phyloP scores from a whole-genome alignment of 1,140 invertebrate genomes.

The Drosophila ficusphila region DNA sequence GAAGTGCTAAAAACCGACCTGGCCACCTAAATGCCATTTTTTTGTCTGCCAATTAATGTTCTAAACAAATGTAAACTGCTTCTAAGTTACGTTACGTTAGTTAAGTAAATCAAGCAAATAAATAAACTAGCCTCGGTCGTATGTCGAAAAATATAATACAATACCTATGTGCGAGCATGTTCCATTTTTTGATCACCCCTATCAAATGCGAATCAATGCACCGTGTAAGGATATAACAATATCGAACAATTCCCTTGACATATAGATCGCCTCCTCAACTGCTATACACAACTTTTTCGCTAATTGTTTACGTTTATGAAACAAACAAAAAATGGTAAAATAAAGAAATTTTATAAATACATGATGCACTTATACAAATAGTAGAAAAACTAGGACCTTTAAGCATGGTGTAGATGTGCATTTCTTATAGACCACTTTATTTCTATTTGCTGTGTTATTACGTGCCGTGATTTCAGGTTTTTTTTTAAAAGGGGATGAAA shows the following conservation, averaged over 20 bases:
- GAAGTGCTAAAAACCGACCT: constrained; percentile 40
- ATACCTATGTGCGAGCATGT: constrained; percentile 1
- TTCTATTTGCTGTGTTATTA: too few relatives aligned
- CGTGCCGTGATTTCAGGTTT: too few relatives aligned
- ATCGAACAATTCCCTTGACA: constrained; percentile 4
- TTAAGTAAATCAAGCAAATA: constrained; percentile 76
- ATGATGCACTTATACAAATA: too few relatives aligned
- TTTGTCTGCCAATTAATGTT: constrained; percentile 78
- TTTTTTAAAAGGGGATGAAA: too few relatives aligned
- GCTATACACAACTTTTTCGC: constrained; percentile 29
- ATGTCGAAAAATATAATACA: constrained; percentile 45
- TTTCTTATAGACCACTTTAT: too few relatives aligned
- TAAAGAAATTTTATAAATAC: constrained; percentile 53
- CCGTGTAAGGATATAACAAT: background rate
- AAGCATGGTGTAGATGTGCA: too few relatives aligned
- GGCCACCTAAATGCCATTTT: constrained; percentile 67
- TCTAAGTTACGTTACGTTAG: constrained; percentile 73
- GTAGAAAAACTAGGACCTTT: too few relatives aligned
- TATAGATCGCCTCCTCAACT: background rate
- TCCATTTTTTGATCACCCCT: constrained; percentile 33
- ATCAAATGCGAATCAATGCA: constrained; percentile 52
- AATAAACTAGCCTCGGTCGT: constrained; percentile 73
- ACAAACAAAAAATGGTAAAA: constrained; percentile 57
- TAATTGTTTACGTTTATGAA: constrained; percentile 59
- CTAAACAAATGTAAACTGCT: constrained; percentile 77